These are phyloP conservation scores for Okapia johnstoni DNA, from an alignment of 2,113 vertebrate genomes.

Conservation along the genomic window DNA sequence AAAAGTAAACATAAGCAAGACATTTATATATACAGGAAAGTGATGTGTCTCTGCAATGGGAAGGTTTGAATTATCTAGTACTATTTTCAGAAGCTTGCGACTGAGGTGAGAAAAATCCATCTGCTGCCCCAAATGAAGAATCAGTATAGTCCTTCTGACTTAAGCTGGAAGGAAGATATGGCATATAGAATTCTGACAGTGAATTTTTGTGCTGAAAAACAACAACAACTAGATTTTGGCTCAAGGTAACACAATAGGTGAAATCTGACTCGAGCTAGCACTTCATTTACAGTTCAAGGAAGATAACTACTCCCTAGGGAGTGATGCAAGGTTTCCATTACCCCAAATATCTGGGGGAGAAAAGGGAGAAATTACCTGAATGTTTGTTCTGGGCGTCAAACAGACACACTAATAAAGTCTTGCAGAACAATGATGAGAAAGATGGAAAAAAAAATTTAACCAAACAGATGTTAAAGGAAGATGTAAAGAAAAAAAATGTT, in stretches of 20 bases:
- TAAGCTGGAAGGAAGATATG: background rate
- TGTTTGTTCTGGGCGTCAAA: background rate
- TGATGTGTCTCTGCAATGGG: background rate
- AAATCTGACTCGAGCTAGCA: background rate
- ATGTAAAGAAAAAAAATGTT: background rate
- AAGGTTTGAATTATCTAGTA: background rate
- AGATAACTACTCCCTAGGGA: background rate
- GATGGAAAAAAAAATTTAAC: background rate
- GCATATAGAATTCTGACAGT: background rate
- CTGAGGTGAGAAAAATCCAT: constrained; percentile 18
- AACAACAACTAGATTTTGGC: background rate
- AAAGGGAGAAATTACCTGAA: background rate
- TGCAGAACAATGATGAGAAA: background rate
- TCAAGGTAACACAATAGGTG: background rate
- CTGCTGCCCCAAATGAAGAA: background rate
- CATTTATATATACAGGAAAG: background rate
- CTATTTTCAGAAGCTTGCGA: background rate
- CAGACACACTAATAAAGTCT: background rate
- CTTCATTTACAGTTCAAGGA: constrained; percentile 38
- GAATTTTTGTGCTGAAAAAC: background rate
- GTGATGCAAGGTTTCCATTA: background rate
- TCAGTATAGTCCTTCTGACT: background rate
- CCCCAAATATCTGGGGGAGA: background rate
- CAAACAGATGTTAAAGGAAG: background rate
- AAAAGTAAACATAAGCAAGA: background rate